These are phyloP conservation scores for Pipistrellus kuhlii DNA, from an alignment of 2,797 vertebrate species.

Conservation along the genomic window DNA sequence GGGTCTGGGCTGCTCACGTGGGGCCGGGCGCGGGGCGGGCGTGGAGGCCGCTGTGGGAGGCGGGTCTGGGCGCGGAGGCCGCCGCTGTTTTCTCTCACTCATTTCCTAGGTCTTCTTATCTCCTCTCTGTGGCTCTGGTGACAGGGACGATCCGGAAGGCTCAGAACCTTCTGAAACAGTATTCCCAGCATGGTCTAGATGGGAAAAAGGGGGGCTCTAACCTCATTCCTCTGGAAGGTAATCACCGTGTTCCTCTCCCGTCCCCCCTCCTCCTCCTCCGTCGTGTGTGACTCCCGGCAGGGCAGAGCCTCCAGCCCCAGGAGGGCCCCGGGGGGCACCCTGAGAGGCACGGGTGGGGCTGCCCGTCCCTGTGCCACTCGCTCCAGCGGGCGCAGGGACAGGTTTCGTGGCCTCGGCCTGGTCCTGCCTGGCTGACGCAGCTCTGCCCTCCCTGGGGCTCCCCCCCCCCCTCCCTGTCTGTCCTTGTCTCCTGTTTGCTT, in stretches of 20 bases:
- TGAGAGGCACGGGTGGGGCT: constrained; percentile 1
- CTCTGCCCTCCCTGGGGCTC: constrained; percentile 81
- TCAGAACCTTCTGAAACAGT: constrained; percentile 99
- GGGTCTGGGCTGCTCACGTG: constrained; percentile 81
- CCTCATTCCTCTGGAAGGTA: constrained; percentile 99
- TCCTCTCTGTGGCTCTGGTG: constrained; percentile 91
- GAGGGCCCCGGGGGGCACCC: constrained; percentile 48
- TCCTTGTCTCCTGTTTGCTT: constrained; percentile 80
- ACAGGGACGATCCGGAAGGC: constrained; percentile 99
- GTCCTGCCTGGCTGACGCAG: constrained; percentile 83
- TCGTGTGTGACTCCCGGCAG: constrained; percentile 81
- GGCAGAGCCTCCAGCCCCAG: constrained; percentile 82
- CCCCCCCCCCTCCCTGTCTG: constrained; percentile 79
- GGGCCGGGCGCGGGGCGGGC: constrained; percentile 80
- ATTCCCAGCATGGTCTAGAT: constrained; percentile 99
- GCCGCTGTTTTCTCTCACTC: constrained; percentile 89
- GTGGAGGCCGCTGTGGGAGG: constrained; percentile 85
- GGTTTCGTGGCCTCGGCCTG: background rate
- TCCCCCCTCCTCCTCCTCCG: constrained; percentile 79
- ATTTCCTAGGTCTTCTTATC: constrained; percentile 93
- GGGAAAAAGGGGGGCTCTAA: constrained; percentile 99
- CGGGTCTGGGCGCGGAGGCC: constrained; percentile 84
- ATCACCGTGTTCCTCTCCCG: constrained; percentile 83
- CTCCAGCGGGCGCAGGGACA: background rate
- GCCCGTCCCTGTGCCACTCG: background rate